Conservation (phyloP, 64 coral and sea anemone genomes). For the Stylophora pistillata region DNA sequence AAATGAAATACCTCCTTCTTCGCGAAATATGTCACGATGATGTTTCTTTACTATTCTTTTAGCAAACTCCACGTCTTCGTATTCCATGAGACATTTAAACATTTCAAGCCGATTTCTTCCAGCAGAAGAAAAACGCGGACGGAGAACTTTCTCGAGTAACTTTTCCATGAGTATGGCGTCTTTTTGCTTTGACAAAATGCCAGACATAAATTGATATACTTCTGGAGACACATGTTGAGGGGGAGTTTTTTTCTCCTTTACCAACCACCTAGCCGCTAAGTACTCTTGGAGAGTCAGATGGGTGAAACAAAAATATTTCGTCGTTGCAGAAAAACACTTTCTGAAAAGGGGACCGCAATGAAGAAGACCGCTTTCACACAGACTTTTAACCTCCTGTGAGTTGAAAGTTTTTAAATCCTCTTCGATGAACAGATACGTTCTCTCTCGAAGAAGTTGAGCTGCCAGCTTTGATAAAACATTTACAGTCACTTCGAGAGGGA, state of each 20-base stretch:
- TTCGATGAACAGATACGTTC: neutral
- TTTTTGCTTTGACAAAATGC: neutral
- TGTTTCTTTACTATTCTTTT: neutral
- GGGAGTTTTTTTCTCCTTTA: neutral
- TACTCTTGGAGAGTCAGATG: slow-evolving; percentile 34
- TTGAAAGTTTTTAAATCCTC: slow-evolving; percentile 12
- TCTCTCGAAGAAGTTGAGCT: slow-evolving; percentile 22
- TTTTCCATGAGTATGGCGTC: neutral
- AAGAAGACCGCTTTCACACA: slow-evolving; percentile 32
- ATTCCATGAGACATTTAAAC: slow-evolving; percentile 19
- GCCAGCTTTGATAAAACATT: slow-evolving; percentile 22
- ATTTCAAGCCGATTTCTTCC: neutral
- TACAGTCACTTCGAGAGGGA: neutral
- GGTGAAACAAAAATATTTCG: slow-evolving; percentile 28
- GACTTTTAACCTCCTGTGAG: neutral
- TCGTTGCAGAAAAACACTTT: slow-evolving; percentile 2
- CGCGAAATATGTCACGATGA: neutral
- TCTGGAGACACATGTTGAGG: neutral
- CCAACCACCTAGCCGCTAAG: slow-evolving; percentile 26
- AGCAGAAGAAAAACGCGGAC: too few species aligned
- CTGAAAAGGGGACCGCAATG: slow-evolving; percentile 18
- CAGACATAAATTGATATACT: slow-evolving; percentile 28
- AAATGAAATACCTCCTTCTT: neutral
- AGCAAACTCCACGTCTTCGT: slow-evolving; percentile 13
- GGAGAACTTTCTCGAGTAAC: too few species aligned